Conservation (phyloP, 2,888 invertebrate genomes). For the Acanthopleura granulata region DNA sequence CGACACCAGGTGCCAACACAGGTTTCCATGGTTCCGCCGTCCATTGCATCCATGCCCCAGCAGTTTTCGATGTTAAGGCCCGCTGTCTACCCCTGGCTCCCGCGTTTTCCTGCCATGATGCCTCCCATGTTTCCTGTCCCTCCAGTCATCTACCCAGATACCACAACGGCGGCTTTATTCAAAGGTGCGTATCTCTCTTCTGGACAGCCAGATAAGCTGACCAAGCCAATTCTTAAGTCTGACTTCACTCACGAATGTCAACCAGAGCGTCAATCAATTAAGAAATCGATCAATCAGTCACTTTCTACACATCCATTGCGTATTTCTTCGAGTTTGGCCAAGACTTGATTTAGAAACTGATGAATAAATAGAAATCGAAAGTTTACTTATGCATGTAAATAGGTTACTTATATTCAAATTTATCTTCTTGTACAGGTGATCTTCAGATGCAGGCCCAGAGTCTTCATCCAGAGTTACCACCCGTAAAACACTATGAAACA, state of each 20-base stretch:
- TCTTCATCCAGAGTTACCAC: neutral
- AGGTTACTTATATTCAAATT: neutral
- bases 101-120: conserved; percentile 40
- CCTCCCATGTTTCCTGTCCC: conserved; percentile 35
- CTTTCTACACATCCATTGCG: too few relatives aligned
- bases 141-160: conserved; percentile 28
- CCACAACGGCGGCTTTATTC: conserved; percentile 18
- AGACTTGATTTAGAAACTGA: too few relatives aligned
- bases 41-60: neutral
- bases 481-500: conserved; percentile 1
- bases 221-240: too few relatives aligned
- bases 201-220: neutral
- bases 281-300: too few relatives aligned
- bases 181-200: conserved; percentile 23
- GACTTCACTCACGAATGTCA: too few relatives aligned
- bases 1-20: conserved; percentile 39
- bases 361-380: too few relatives aligned
- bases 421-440: neutral
- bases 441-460: neutral
- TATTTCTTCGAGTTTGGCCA: too few relatives aligned
- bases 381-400: too few relatives aligned
- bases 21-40: conserved; percentile 34
- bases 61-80: conserved; percentile 27
- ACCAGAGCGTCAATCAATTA: too few relatives aligned
- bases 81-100: conserved; percentile 51